phyloP scores from a whole-genome alignment of 2,888 invertebrate species.

The Mesoligia furuncula region DNA sequence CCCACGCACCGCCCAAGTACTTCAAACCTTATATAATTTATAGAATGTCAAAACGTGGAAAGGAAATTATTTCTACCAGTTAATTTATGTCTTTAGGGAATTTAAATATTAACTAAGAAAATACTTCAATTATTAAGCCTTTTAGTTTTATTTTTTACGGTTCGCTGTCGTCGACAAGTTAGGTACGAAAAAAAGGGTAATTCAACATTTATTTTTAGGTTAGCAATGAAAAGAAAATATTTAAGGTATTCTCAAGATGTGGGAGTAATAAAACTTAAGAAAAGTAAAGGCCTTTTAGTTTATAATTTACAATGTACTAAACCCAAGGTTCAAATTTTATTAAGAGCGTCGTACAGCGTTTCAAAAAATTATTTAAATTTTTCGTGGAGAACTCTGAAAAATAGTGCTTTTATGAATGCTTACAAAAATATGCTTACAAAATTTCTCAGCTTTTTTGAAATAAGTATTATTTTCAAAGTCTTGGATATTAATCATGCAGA shows the following conservation, averaged over 20 bases:
- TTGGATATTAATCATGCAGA: not conserved
- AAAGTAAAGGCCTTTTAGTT: not conserved
- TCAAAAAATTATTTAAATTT: not conserved
- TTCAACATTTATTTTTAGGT: slow-evolving; percentile 9
- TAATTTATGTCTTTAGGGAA: not conserved
- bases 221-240: slow-evolving; percentile 9
- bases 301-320: not conserved
- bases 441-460: not conserved
- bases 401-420: not conserved
- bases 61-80: not conserved
- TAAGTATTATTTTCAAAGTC: not conserved
- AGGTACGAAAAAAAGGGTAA: not conserved
- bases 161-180: slow-evolving; percentile 13
- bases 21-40: not conserved
- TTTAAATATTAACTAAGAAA: slow-evolving; percentile 22
- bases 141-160: slow-evolving; percentile 25
- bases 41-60: not conserved
- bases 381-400: not conserved
- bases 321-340: not conserved
- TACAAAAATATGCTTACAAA: no score
- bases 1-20: slow-evolving; percentile 24
- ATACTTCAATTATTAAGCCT: not conserved
- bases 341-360: not conserved
- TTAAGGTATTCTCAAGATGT: not conserved
- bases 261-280: not conserved